Base-by-base conservation (phyloP, 92 coral and sea anemone genomes). In the Hydrozoanthus gracilis region DNA sequence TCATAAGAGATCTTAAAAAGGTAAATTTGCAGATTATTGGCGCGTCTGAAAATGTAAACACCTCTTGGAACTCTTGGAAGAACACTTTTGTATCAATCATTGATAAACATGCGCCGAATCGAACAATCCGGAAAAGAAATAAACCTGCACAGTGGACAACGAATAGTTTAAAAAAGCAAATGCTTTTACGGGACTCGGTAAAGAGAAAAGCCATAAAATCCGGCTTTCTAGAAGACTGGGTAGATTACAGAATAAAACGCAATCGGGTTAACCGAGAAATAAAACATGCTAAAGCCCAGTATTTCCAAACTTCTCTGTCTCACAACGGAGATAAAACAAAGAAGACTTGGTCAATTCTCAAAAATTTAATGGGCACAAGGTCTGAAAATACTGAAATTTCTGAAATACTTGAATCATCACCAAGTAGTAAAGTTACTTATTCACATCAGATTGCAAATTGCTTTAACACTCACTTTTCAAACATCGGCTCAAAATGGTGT, bases 171-270 rank as follows among this genome's bases (percentile, higher is more conserved):
- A 74, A 69, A 70, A 14, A 70, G 44, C 50, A 7, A 74, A 74
- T 74, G 79, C 44, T 48, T 15, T 10, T 74, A 49, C 27, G 79
- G n/a, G 61, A 74, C 6, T 18, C 44, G 35, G 79, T 44, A 12
- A 74, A 74, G 79, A 45, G 20, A 74, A 52, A 49, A 74, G 39
- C 58, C 15, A 10, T 11, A 9, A 60, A 60, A 60, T 60, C 61
- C 16, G 64, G 79, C 58, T 52, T 44, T n/a, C 13, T 17, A n/a
- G 79, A 50, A 74, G 44, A 74, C 18, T 74, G 64, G 61, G 79
- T 2, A 1, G 61, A 15, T 16, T 74, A 74, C 16, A 49, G 17
- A 52, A 39, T 44, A 17, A 49, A 50, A 50, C 79, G 62, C 5
- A 74, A 74, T 16, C 4, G 44, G 9, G 79, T 74, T 52, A 50